A percentile compares a stretch with the other conserved stretches of the same genome.
Conservation (phyloP, 2,797 vertebrate genomes). For the Pangasius macronema region DNA sequence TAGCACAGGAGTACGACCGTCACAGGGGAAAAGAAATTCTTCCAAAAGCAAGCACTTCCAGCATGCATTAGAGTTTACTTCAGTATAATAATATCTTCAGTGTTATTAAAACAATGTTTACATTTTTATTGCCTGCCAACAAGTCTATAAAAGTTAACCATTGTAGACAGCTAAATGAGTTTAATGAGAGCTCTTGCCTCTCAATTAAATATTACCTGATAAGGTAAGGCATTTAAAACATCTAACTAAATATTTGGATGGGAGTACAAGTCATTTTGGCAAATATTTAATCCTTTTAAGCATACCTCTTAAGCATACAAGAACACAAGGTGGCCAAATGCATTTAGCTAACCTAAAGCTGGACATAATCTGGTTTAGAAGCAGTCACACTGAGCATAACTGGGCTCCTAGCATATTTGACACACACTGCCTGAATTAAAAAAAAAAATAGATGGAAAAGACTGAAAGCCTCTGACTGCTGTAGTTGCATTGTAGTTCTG, state of each 20-base stretch:
- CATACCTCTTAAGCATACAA: neutral
- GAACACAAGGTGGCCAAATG: conserved; percentile 13
- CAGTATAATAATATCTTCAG: neutral
- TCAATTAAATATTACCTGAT: neutral
- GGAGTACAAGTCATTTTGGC: neutral
- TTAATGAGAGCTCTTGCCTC: neutral
- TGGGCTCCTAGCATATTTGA: conserved; percentile 28
- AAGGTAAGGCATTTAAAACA: neutral
- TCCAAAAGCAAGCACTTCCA: conserved; percentile 18
- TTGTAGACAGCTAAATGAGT: neutral
- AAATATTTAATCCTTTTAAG: conserved; percentile 8
- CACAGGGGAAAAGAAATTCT: neutral
- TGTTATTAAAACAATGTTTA: neutral
- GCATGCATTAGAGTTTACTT: neutral
- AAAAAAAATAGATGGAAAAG: conserved; percentile 10
- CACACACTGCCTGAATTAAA: neutral
- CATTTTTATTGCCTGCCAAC: neutral
- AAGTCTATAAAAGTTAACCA: neutral
- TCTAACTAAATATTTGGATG: neutral
- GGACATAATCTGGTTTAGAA: conserved; percentile 35
- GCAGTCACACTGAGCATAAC: conserved; percentile 1
- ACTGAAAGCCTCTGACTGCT: conserved; percentile 11
- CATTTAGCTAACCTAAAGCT: neutral
- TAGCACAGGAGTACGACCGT: neutral
- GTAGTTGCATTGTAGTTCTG: neutral